Evolutionary conservation across 1,140 invertebrate species (phyloP).

Genomic region (Drosophila ohnishii): DNA sequence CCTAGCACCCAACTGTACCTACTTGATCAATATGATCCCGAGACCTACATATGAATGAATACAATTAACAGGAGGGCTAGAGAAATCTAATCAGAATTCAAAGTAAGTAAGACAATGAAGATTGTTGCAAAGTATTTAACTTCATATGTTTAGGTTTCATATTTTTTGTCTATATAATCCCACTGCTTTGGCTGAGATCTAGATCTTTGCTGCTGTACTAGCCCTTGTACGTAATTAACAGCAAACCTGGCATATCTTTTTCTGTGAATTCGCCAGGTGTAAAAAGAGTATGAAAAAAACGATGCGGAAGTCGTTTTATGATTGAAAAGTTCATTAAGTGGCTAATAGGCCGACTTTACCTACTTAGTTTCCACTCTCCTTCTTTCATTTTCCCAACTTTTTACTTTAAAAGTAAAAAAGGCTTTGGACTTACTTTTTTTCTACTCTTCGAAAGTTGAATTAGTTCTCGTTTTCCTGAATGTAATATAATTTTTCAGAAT

Average conservation of each 20-base stretch:
- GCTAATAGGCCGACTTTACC: constrained; percentile 52
- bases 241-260: neutral
- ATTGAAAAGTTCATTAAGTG: constrained; percentile 53
- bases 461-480: neutral
- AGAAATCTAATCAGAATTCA: neutral
- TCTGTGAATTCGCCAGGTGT: neutral
- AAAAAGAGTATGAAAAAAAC: neutral
- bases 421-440: neutral
- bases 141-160: too few relatives aligned
- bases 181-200: neutral
- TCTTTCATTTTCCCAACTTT: neutral
- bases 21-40: neutral
- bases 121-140: neutral
- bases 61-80: neutral
- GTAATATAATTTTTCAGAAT: neutral
- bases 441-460: neutral
- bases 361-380: constrained; percentile 25
- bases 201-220: neutral
- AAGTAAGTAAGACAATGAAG: neutral
- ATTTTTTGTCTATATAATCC: neutral
- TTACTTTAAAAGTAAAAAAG: constrained; percentile 14
- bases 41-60: too few relatives aligned
- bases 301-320: constrained; percentile 32
- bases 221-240: neutral
- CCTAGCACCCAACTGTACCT: neutral